Evolutionary conservation across 1,140 invertebrate species (phyloP).

Genomic region (Artemia franciscana): DNA sequence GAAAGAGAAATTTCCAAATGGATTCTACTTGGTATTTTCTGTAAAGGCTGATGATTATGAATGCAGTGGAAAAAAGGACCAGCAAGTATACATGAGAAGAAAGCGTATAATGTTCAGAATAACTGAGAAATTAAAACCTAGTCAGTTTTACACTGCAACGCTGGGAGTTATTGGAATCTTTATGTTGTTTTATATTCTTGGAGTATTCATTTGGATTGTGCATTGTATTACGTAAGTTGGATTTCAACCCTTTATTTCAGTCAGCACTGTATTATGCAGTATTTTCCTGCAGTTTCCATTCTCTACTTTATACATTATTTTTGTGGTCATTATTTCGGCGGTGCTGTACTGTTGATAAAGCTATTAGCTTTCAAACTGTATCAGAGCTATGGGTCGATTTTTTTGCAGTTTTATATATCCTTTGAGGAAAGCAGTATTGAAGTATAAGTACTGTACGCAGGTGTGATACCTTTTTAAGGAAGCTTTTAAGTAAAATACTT

Average conservation of each 20-base stretch:
- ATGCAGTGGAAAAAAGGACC: conserved; percentile 27
- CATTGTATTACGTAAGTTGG: conserved; percentile 24
- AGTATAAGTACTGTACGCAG: no score
- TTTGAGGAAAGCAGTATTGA: no score
- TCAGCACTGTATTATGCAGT: no score
- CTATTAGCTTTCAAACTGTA: no score
- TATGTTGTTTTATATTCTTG: conserved; percentile 32
- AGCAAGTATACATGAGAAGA: conserved; percentile 16
- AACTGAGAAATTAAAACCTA: conserved; percentile 22
- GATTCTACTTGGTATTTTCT: conserved; percentile 58
- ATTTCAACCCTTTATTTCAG: conserved; percentile 13
- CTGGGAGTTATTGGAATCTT: conserved; percentile 28
- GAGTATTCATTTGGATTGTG: conserved; percentile 21
- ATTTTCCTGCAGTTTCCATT: no score
- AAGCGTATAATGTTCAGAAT: conserved; percentile 31
- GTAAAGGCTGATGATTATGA: conserved; percentile 46
- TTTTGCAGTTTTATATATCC: no score
- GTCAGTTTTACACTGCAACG: conserved; percentile 35
- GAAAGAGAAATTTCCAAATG: conserved; percentile 38
- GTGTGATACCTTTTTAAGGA: no score
- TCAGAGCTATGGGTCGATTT: no score
- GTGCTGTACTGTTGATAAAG: no score
- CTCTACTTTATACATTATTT: no score
- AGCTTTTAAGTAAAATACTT: no score
- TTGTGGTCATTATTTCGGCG: no score